These are phyloP conservation scores for Oreortyx pictus DNA, from an alignment of 2,797 vertebrate species.

Conservation along the genomic window DNA sequence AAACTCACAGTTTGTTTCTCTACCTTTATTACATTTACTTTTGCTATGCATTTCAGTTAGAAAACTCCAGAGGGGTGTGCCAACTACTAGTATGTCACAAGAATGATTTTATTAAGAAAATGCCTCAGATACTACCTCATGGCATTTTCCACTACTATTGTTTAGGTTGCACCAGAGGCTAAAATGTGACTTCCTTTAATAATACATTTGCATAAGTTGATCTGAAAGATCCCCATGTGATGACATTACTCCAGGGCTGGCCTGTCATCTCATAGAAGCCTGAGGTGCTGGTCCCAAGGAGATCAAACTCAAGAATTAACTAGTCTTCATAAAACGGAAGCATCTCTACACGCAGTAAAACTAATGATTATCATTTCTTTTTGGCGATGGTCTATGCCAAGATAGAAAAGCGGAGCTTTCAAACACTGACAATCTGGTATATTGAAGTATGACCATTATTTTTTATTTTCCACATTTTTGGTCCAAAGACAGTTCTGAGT, in stretches of 20 bases:
- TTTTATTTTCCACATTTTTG: conserved; percentile 91
- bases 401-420: conserved; percentile 86
- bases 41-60: conserved; percentile 28
- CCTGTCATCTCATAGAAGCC: conserved; percentile 78
- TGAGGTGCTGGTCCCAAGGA: conserved; percentile 76
- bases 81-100: conserved; percentile 37
- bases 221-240: conserved; percentile 80
- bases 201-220: conserved; percentile 85
- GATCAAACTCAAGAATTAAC: conserved; percentile 83
- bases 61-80: conserved; percentile 53
- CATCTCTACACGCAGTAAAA: conserved; percentile 83
- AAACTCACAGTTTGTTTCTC: conserved; percentile 42
- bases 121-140: conserved; percentile 70
- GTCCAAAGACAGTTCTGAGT: conserved; percentile 91
- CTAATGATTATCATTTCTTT: conserved; percentile 85
- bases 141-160: conserved; percentile 80
- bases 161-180: conserved; percentile 79
- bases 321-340: conserved; percentile 81
- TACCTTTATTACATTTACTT: conserved; percentile 40
- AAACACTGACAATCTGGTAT: conserved; percentile 87
- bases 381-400: conserved; percentile 83
- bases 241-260: conserved; percentile 79
- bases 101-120: conserved; percentile 77
- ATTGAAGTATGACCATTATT: conserved; percentile 90
- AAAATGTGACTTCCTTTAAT: conserved; percentile 80